Conservation (phyloP, 2,797 vertebrate species). For the Cuniculus paca region DNA sequence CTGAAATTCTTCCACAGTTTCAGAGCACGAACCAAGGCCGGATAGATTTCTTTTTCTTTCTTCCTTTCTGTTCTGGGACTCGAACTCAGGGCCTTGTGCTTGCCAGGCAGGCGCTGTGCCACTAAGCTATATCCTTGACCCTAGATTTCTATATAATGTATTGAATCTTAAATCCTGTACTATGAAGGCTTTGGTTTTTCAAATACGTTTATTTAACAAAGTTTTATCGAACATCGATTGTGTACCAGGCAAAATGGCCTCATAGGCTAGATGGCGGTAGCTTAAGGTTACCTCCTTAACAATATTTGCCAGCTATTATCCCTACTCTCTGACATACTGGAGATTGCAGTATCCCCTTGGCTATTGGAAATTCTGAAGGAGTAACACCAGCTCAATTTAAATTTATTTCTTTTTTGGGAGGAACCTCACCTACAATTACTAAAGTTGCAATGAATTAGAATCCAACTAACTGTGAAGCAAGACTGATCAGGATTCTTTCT, state of each 20-base stretch:
- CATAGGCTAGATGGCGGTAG: neutral
- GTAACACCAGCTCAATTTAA: constrained; percentile 23
- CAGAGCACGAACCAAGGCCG: neutral
- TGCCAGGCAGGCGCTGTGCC: too few species aligned
- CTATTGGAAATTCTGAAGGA: constrained; percentile 38
- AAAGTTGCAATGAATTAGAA: constrained; percentile 67
- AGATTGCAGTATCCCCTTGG: neutral
- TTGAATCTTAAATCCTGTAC: constrained; percentile 17
- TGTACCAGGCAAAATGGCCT: neutral
- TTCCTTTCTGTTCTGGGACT: too few species aligned
- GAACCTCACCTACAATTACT: constrained; percentile 23
- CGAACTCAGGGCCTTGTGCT: too few species aligned
- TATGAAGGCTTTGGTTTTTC: constrained; percentile 47
- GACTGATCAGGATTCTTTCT: constrained; percentile 51
- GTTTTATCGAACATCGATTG: neutral
- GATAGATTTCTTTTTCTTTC: neutral
- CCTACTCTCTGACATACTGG: neutral
- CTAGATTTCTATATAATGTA: neutral
- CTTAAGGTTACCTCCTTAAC: neutral
- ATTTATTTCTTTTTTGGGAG: constrained; percentile 29
- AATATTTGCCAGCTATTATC: neutral
- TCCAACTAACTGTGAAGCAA: constrained; percentile 39
- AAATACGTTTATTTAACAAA: constrained; percentile 5
- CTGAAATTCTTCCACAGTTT: constrained; percentile 14
- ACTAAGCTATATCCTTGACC: too few species aligned